Base-by-base conservation (phyloP, 2,888 invertebrate species). In the Gasteruption jaculator region DNA sequence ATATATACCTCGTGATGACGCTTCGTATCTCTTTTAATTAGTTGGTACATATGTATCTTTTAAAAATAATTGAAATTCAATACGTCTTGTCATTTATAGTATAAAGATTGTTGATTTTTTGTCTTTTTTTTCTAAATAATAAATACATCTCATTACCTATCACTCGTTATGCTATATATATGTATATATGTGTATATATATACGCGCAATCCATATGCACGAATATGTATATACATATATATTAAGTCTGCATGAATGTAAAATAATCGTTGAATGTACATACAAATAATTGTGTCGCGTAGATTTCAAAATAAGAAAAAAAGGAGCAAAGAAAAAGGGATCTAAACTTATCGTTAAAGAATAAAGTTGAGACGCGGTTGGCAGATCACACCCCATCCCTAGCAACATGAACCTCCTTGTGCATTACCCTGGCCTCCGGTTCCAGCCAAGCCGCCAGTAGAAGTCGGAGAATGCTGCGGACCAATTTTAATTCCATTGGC, bases 401-500 rank as follows among this genome's bases (percentile, higher is more conserved):
- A 90, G 82, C 89, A 95, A 76, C 95, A 95, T 69, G 93, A 92
- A 53, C 91, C 90, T 53, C 88, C 86, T 63, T 88, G 86, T 66
- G 81, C 82, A 31, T 82, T 83, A 46, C 88, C 87, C 50, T 86
- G 85, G 47, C 85, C 85, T 54, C 89, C 88, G 46, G 90, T 82
- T 12, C 84, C 86, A 34, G 86, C 81, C 71, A 86, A 74, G 61
- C 83, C 82, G 46, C 70, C 68, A 21, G 88, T 85, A 71, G 83
- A 89, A 63, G 87, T 89, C 41, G 92, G 91, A 48, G 95, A 92
- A 77, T 97, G 95, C 74, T 97, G 96, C 49, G 97, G 96, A 39
- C 97, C 99, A 64, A 99, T 93, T 81, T 99, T 99, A 72, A 99
- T 99, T 61, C 99, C 97, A 73, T 99, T 99, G 54, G 97, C 97